Evolutionary conservation across 1,140 invertebrate genomes (phyloP), one percentile per base, ranked within the genome.

Genomic region (Drosophila eugracilis): DNA sequence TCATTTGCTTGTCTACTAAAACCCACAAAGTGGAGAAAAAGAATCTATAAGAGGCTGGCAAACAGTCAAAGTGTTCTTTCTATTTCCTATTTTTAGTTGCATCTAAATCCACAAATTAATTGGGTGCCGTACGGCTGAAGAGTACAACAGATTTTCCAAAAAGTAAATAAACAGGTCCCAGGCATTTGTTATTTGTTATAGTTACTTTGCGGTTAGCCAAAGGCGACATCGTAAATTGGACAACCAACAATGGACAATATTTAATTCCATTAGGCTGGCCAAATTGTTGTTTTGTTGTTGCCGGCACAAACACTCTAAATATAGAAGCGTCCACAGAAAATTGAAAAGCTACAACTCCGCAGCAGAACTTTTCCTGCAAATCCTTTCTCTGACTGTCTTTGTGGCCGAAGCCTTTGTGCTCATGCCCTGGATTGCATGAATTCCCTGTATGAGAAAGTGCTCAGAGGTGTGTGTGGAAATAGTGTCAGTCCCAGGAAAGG

Each of bases 251-350:
- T 70, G 76, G 44, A 75, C 52, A 75, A 75, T 78, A 74, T 78
- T 55, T 69, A 78, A 83, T 83, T 83, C 72, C 78, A 81, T 81
- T 83, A 83, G 74, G 49, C 55, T 59, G 75, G 47, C 70, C 70
- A 73, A 81, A 72, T 45, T 69, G 65, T 44, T 24, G 65, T 47
- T 54, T 45, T 69, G 65, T 44, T 24, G 65, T 47, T 54, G 52
- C 36, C 28, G 52, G 30, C 52, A n/a, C n/a, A 65, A 58, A 74
- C 53, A 78, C 53, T 65, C 47, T 53, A 73, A 72, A 65, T 79
- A 71, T 71, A 58, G 59, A 80, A 70, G 36, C 21, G 32, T 26
- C 10, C 32, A 48, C 30, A 37, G 17, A 34, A 34, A 67, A 67
- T 67, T 52, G 63, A 71, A 65, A 69, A 36, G 67, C 48, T 37